These are phyloP conservation scores for Lomographa bimaculata DNA, from an alignment of 2,888 invertebrate species.

Conservation along the genomic window DNA sequence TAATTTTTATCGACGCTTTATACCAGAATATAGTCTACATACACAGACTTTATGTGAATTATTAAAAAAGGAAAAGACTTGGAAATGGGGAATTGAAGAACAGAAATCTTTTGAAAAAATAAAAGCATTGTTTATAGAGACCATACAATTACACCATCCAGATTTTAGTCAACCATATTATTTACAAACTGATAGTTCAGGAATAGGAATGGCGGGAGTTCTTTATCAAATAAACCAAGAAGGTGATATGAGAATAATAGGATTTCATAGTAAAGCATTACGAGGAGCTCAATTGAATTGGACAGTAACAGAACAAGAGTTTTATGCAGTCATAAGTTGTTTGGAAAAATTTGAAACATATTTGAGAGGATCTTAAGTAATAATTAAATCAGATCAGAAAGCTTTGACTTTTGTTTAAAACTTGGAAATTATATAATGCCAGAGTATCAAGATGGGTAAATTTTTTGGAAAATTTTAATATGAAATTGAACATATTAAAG, in stretches of 20 bases:
- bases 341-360: constrained; percentile 36
- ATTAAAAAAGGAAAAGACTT: constrained; percentile 24
- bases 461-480: constrained; percentile 30
- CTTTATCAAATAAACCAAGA: constrained; percentile 28
- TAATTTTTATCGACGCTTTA: constrained; percentile 36
- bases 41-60: constrained; percentile 27
- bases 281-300: constrained; percentile 19
- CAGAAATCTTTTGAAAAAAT: constrained; percentile 26
- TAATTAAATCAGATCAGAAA: constrained; percentile 35
- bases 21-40: constrained; percentile 23
- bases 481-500: constrained; percentile 25
- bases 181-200: constrained; percentile 30
- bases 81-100: constrained; percentile 23
- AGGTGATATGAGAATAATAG: constrained; percentile 20
- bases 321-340: constrained; percentile 32
- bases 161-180: constrained; percentile 23
- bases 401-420: constrained; percentile 30
- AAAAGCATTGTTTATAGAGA: constrained; percentile 27
- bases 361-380: constrained; percentile 29
- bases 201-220: constrained; percentile 20
- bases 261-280: constrained; percentile 30
- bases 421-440: constrained; percentile 32
- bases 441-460: constrained; percentile 31
- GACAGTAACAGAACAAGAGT: constrained; percentile 38
- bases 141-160: constrained; percentile 16